Conservation (phyloP, 2,797 vertebrate genomes). For the Decapterus maruadsi region DNA sequence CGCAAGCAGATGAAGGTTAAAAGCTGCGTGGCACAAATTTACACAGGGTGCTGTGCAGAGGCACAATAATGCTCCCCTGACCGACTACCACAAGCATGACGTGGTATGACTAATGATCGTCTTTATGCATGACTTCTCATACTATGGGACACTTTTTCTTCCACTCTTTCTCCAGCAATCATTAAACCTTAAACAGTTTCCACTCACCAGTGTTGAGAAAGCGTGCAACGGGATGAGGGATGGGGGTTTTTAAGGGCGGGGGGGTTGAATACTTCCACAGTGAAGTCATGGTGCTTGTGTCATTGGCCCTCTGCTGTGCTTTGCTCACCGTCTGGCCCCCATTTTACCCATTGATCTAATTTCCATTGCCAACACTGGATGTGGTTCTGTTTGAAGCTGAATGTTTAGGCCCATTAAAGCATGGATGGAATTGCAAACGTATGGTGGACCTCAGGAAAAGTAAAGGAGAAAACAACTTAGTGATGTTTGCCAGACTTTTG, state of each 20-base stretch:
- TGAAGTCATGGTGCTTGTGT: conserved; percentile 92
- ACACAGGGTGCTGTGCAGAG: conserved; percentile 10
- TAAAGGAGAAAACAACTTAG: conserved; percentile 66
- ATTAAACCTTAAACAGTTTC: conserved; percentile 79
- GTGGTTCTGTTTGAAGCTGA: conserved; percentile 80
- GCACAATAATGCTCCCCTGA: conserved; percentile 10
- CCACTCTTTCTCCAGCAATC: conserved; percentile 48
- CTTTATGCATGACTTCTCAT: conserved; percentile 39
- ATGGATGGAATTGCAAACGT: conserved; percentile 75
- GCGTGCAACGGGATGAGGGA: conserved; percentile 70
- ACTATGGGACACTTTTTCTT: conserved; percentile 38
- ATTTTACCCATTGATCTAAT: conserved; percentile 83
- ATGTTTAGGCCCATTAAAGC: conserved; percentile 76
- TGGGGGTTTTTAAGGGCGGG: conserved; percentile 77
- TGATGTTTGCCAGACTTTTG: conserved; percentile 63
- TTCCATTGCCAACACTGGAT: conserved; percentile 78
- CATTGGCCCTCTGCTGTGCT: conserved; percentile 82
- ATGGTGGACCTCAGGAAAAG: conserved; percentile 64
- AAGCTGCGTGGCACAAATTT: conserved; percentile 28
- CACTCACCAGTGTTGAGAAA: conserved; percentile 71
- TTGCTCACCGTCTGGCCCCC: conserved; percentile 81
- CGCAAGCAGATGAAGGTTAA: conserved; percentile 39
- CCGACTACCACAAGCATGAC: conserved; percentile 29
- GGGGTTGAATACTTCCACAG: conserved; percentile 89
- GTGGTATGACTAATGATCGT: conserved; percentile 27